phyloP scores from a whole-genome alignment of 2,888 invertebrate genomes.

The Belgica antarctica region DNA sequence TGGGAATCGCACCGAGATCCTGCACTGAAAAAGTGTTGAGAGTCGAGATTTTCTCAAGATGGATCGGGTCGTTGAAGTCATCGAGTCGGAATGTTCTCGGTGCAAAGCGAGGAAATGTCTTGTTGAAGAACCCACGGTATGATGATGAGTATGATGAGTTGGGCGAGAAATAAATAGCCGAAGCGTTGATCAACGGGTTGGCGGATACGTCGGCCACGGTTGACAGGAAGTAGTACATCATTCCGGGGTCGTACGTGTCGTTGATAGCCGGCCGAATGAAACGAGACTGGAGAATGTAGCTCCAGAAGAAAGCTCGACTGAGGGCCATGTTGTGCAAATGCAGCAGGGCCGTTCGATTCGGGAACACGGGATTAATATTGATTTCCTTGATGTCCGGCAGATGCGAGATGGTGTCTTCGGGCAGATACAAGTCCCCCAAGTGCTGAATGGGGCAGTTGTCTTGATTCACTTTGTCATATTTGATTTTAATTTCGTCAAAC shows the following conservation, averaged over 20 bases:
- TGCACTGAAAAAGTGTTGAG: conserved; percentile 84
- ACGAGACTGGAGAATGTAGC: conserved; percentile 86
- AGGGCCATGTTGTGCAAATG: conserved; percentile 97
- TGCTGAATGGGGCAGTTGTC: conserved; percentile 91
- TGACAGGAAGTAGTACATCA: conserved; percentile 96
- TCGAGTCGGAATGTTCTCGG: conserved; percentile 88
- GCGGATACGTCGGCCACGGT: conserved; percentile 93
- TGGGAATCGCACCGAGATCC: conserved; percentile 82
- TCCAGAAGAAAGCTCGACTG: conserved; percentile 93
- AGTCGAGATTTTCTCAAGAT: conserved; percentile 90
- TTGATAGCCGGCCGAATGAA: conserved; percentile 87
- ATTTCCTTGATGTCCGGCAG: conserved; percentile 90
- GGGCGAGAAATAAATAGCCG: conserved; percentile 90
- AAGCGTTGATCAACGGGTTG: conserved; percentile 87
- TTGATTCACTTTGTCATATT: conserved; percentile 76
- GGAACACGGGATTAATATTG: conserved; percentile 90
- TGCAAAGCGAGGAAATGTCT: conserved; percentile 90
- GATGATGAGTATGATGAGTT: conserved; percentile 93
- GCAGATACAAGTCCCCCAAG: conserved; percentile 77
- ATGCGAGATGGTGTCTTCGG: conserved; percentile 83
- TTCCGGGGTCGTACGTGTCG: conserved; percentile 92
- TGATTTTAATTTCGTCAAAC: conserved; percentile 82
- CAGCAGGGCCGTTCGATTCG: conserved; percentile 87
- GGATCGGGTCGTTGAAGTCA: conserved; percentile 95
- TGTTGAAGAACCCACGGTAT: conserved; percentile 93